These are phyloP conservation scores for Theropithecus gelada DNA, from an alignment of 2,113 vertebrate genomes.

Conservation along the genomic window DNA sequence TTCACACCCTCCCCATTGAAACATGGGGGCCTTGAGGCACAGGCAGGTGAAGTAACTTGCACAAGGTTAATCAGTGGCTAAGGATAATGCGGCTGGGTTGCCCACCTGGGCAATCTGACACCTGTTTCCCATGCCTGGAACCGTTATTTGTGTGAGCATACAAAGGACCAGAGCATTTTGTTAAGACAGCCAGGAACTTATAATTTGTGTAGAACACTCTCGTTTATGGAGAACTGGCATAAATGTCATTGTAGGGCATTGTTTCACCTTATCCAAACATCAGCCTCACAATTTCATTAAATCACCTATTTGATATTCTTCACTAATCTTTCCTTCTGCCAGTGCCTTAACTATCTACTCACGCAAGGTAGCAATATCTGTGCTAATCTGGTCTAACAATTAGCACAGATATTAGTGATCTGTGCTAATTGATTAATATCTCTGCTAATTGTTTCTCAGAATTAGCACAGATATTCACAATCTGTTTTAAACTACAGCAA, in stretches of 20 bases:
- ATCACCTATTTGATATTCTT: background rate
- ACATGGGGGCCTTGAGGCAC: background rate
- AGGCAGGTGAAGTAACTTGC: background rate
- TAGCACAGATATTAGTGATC: too few relatives aligned
- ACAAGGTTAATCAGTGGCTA: background rate
- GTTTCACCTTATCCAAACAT: background rate
- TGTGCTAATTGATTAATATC: too few relatives aligned
- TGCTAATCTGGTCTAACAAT: too few relatives aligned
- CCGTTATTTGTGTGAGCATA: background rate
- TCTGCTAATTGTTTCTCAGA: background rate
- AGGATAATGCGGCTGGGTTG: background rate
- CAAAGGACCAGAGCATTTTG: background rate
- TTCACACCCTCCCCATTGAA: background rate
- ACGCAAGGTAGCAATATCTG: too few relatives aligned
- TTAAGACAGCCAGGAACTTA: background rate
- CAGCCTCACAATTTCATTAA: background rate
- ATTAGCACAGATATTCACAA: background rate
- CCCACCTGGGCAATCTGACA: too few relatives aligned
- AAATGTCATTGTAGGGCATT: background rate
- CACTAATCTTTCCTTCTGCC: background rate
- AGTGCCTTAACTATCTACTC: background rate
- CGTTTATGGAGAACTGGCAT: background rate
- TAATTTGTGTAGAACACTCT: background rate
- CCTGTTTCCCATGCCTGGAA: background rate
- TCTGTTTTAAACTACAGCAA: background rate